These are phyloP conservation scores for Augochlorella aurata DNA, from an alignment of 2,888 invertebrate species.

Conservation along the genomic window DNA sequence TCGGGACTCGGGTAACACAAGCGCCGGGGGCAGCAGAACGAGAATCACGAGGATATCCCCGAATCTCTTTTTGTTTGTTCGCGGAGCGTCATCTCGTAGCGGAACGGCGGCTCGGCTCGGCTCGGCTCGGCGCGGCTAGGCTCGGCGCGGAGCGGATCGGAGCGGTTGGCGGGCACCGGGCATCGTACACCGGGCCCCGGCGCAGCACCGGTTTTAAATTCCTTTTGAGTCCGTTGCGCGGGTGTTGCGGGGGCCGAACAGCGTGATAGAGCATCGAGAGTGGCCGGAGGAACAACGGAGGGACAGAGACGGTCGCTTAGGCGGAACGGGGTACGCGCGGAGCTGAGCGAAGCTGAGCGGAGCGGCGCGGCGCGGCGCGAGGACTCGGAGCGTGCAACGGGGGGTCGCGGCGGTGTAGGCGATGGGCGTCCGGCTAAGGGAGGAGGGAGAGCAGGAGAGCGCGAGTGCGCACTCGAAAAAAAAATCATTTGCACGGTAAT, in stretches of 20 bases:
- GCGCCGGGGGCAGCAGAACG: conserved; percentile 47
- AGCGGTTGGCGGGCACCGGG: not conserved
- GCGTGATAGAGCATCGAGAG: conserved; percentile 30
- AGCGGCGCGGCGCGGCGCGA: conserved; percentile 17
- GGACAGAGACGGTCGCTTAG: conserved; percentile 11
- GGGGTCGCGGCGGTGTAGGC: conserved; percentile 42
- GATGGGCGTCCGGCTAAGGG: not conserved
- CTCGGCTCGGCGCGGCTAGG: too few relatives aligned
- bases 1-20: conserved; percentile 73
- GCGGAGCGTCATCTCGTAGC: conserved; percentile 61
- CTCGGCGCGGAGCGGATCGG: too few relatives aligned
- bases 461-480: conserved; percentile 71
- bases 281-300: conserved; percentile 4
- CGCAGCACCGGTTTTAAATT: conserved; percentile 78
- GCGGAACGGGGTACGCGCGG: not conserved
- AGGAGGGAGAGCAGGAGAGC: conserved; percentile 38
- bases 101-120: conserved; percentile 15
- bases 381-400: conserved; percentile 45
- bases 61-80: conserved; percentile 57
- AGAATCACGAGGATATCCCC: conserved; percentile 66
- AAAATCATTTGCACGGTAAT: conserved; percentile 82
- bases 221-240: conserved; percentile 77
- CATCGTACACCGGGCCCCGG: conserved; percentile 44
- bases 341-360: conserved; percentile 14
- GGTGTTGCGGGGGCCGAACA: conserved; percentile 45